Base-by-base conservation (phyloP, 2,797 vertebrate genomes). In the Epinephelus awoara region DNA sequence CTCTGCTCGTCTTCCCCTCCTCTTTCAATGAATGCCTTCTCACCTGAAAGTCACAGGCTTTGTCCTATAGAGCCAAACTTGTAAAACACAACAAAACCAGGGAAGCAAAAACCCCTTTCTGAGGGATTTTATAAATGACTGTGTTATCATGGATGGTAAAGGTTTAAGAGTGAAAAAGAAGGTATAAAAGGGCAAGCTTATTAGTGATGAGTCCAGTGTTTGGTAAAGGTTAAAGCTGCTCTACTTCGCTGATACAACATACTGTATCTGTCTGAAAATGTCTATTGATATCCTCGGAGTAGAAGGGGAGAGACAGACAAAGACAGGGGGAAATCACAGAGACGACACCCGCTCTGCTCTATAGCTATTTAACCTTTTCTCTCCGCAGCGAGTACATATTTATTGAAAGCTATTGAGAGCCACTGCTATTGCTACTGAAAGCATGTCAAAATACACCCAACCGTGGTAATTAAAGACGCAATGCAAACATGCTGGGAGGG, bases 301-400 rank as follows among this genome's bases (percentile, higher is more conserved):
- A 23, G 50, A 61, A 29, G 34, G 21, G 23, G 18, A 63, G 72
- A 81, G 61, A 78, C 77, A 80, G 65, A 77, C 29, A 64, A 47
- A 75, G 72, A 51, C 29, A 4, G n/a, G 17, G 34, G 10, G 27
- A 38, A 76, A 58, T 78, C 38, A 55, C 27, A 27, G 42, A 61
- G 51, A 18, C 67, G 47, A 62, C 58, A 34, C 71, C 78, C 55
- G 23, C 29, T 80, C 68, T 58, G 44, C 79, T 80, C 67, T 46
- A 59, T 72, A 65, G 64, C 77, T 70, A 77, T 87, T 88, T 91
- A 88, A 91, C 89, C 90, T 91, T 89, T 87, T 85, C 83, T 84
- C 75, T 78, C 74, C 34, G 25, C 72, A 5, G 65, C 42, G 7
- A 71, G 55, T 65, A 71, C 74, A 80, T 63, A 73, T 77, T 88